Conservation (phyloP, 2,113 vertebrate species). For the Neolamprologus fasciatus region DNA sequence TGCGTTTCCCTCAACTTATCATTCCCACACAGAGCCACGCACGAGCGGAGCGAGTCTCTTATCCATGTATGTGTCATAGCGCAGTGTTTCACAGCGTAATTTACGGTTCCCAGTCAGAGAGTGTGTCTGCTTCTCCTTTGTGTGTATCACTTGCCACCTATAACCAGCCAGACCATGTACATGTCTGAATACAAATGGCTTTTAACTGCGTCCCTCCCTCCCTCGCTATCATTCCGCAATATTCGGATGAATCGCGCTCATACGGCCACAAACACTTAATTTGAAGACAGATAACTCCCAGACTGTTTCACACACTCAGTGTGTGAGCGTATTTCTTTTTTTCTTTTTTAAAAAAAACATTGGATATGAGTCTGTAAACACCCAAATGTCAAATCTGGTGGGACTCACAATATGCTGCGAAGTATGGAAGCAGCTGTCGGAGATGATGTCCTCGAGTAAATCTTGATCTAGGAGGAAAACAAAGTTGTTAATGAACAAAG, state of each 20-base stretch:
- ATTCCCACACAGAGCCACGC: background rate
- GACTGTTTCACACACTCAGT: background rate
- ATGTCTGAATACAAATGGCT: conserved; percentile 53
- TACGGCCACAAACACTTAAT: background rate
- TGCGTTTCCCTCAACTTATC: background rate
- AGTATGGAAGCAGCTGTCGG: conserved; percentile 77
- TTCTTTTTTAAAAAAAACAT: background rate
- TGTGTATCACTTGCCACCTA: conserved; percentile 34
- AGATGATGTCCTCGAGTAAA: conserved; percentile 82
- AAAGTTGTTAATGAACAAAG: background rate
- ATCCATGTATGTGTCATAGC: conserved; percentile 15
- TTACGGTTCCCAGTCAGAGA: conserved; percentile 19
- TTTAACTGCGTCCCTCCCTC: background rate
- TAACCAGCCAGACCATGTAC: background rate
- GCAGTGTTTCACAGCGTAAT: conserved; percentile 41
- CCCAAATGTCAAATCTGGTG: background rate
- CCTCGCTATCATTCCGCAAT: background rate
- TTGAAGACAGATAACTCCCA: background rate
- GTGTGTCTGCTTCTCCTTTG: background rate
- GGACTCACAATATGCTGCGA: conserved; percentile 81
- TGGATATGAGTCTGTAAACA: background rate
- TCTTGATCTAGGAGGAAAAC: conserved; percentile 78
- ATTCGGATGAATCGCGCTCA: background rate
- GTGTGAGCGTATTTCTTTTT: background rate
- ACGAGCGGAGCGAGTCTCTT: background rate